Evolutionary conservation across 2,113 vertebrate species (phyloP).

Genomic region (Tiliqua scincoides): DNA sequence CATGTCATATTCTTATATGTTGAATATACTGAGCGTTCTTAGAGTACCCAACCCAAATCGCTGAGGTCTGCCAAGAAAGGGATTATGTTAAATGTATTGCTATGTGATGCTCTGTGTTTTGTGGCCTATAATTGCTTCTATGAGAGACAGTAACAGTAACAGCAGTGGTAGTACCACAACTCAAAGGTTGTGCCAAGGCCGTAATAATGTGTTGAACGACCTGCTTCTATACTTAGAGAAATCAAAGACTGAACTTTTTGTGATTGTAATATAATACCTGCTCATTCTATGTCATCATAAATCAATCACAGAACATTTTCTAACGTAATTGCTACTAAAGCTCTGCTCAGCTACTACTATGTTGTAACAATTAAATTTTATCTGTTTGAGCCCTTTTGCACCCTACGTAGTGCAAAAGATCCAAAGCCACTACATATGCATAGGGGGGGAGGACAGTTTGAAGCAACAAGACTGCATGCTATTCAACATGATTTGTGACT

Average conservation of each 20-base stretch:
- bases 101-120: conserved; percentile 52
- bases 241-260: conserved; percentile 13
- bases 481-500: conserved; percentile 48
- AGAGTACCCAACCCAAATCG: conserved; percentile 28
- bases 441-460: no score
- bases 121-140: conserved; percentile 43
- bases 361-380: conserved; percentile 2
- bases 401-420: no score
- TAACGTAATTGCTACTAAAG: conserved; percentile 25
- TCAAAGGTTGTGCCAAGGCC: conserved; percentile 54
- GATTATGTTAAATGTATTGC: conserved; percentile 55
- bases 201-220: conserved; percentile 51
- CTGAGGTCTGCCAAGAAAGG: conserved; percentile 48
- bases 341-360: not conserved
- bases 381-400: not conserved
- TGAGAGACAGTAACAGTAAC: conserved; percentile 55
- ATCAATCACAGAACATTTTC: conserved; percentile 26
- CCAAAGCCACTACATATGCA: no score
- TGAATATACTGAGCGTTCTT: conserved; percentile 27
- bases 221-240: conserved; percentile 55
- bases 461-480: conserved; percentile 8
- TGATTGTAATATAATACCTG: conserved; percentile 48
- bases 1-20: conserved; percentile 41
- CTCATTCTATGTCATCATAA: conserved; percentile 39
- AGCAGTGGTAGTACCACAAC: conserved; percentile 52